phyloP scores from a whole-genome alignment of 2,797 vertebrate species.

The Trematomus bernacchii region DNA sequence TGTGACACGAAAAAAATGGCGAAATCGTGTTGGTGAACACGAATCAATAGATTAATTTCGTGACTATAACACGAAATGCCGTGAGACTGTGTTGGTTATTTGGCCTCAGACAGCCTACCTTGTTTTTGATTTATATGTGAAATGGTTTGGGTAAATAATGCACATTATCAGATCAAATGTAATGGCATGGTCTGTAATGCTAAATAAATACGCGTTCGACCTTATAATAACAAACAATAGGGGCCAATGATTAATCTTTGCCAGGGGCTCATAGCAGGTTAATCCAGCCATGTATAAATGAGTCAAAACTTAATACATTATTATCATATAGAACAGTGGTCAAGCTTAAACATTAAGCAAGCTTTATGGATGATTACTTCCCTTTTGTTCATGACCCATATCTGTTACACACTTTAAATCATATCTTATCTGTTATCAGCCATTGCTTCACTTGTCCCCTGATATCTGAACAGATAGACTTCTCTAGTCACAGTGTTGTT shows the following conservation, averaged over 20 bases:
- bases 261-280: background rate
- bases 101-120: no score
- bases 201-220: background rate
- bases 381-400: no score
- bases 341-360: background rate
- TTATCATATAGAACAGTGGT: conserved; percentile 13
- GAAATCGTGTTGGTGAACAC: no score
- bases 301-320: background rate
- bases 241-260: no score
- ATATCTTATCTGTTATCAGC: background rate
- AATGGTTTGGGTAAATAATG: no score
- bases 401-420: no score
- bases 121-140: no score
- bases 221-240: background rate
- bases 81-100: no score
- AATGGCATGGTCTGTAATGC: background rate
- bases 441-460: background rate
- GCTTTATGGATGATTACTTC: background rate
- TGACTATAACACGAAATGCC: no score
- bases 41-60: no score
- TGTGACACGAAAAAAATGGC: no score
- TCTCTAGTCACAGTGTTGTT: background rate
- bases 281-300: background rate
- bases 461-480: background rate
- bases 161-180: no score